Percentiles rank a stretch among this genome's conserved stretches.
phyloP scores from a whole-genome alignment of 2,888 invertebrate species.

The Pollenia angustigena region DNA sequence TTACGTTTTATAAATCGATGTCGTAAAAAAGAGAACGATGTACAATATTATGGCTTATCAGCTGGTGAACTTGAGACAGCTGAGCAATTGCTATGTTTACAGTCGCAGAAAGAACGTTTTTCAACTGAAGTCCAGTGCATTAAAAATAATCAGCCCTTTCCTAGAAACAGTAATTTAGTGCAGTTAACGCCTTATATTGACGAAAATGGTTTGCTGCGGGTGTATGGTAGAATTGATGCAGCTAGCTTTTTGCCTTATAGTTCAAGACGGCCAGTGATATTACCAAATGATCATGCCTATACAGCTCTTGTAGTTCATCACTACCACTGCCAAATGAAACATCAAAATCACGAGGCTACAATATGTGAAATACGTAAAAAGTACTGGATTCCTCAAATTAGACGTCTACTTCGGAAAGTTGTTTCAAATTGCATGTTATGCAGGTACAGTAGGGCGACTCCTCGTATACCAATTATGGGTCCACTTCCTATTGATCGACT shows the following conservation, averaged over 20 bases:
- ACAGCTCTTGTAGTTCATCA: conserved; percentile 42
- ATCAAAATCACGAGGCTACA: conserved; percentile 64
- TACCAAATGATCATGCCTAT: conserved; percentile 55
- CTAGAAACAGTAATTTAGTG: not conserved
- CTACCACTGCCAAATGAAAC: conserved; percentile 55
- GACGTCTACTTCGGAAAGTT: too few relatives aligned
- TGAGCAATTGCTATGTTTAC: conserved; percentile 31
- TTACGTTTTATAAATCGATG: conserved; percentile 47
- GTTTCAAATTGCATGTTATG: too few relatives aligned
- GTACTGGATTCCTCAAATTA: conserved; percentile 24
- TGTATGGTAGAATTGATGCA: conserved; percentile 62
- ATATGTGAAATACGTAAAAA: conserved; percentile 24
- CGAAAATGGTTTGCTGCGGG: conserved; percentile 21
- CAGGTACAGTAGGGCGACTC: too few relatives aligned
- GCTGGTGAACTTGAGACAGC: conserved; percentile 22
- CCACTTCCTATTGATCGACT: too few relatives aligned
- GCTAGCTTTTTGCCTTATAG: conserved; percentile 63
- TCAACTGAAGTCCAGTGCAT: not conserved
- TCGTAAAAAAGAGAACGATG: conserved; percentile 15
- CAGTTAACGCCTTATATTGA: conserved; percentile 28
- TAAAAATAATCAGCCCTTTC: conserved; percentile 8
- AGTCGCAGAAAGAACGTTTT: conserved; percentile 1
- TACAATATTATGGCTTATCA: conserved; percentile 30
- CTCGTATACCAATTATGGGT: too few relatives aligned
- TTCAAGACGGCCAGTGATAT: conserved; percentile 57